Percentiles rank a stretch among this genome's conserved stretches.
Evolutionary conservation across 1,140 invertebrate genomes (phyloP).

Genomic region (Maconellicoccus hirsutus): DNA sequence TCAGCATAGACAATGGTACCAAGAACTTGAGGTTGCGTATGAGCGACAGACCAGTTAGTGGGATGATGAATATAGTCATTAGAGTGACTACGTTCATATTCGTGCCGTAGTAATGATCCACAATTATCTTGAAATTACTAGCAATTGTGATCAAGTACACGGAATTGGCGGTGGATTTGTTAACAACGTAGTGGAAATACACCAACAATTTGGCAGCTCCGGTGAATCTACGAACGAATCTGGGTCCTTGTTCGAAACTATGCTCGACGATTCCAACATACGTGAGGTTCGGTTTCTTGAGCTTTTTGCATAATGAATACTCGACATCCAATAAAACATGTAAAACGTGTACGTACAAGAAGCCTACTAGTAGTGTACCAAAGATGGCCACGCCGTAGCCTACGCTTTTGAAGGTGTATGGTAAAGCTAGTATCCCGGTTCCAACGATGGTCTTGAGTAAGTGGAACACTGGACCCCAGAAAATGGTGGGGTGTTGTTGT

Average conservation of each 20-base stretch:
- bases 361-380: conserved; percentile 32
- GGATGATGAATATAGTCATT: not conserved
- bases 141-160: not conserved
- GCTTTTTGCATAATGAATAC: not conserved
- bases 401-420: conserved; percentile 40
- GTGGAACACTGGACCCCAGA: conserved; percentile 35
- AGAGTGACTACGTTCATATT: not conserved
- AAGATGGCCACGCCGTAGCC: conserved; percentile 37
- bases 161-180: not conserved
- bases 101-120: not conserved
- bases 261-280: not conserved
- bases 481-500: not conserved
- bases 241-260: not conserved
- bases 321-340: not conserved
- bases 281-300: not conserved
- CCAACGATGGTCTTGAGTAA: conserved; percentile 40
- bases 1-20: not conserved
- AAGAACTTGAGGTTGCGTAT: not conserved
- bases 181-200: not conserved
- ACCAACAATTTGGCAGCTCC: not conserved
- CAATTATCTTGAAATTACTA: not conserved
- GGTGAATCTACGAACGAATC: not conserved
- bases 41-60: conserved; percentile 34
- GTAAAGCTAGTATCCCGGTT: conserved; percentile 44
- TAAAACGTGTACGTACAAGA: not conserved